phyloP scores from a whole-genome alignment of 2,797 vertebrate genomes.

The Alauda arvensis region DNA sequence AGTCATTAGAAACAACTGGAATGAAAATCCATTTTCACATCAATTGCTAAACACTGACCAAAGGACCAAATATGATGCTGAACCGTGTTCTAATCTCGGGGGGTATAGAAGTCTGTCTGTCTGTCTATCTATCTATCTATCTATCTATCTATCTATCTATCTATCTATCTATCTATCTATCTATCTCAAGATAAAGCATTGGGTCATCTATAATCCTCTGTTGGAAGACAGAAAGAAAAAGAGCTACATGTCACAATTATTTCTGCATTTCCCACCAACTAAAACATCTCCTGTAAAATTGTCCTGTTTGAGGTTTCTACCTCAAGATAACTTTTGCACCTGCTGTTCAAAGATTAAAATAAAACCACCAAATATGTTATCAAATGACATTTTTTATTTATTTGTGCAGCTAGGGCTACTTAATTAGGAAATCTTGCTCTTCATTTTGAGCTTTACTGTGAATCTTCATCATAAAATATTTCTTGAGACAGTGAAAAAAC shows the following conservation, averaged over 20 bases:
- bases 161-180: not conserved
- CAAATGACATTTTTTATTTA: conserved; percentile 39
- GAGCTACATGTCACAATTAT: not conserved
- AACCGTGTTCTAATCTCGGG: not conserved
- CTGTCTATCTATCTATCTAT: not conserved
- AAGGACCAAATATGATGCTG: conserved; percentile 34
- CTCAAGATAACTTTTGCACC: conserved; percentile 49
- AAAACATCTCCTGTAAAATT: conserved; percentile 33
- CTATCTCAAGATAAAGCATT: not conserved
- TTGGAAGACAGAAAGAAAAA: not conserved
- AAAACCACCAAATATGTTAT: conserved; percentile 34
- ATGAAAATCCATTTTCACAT: conserved; percentile 44
- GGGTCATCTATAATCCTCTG: not conserved
- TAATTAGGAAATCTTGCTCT: conserved; percentile 20
- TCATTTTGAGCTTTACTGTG: conserved; percentile 4
- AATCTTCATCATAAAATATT: not conserved
- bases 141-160: not conserved
- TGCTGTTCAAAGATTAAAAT: conserved; percentile 62
- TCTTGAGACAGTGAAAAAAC: not conserved
- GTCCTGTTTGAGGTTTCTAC: conserved; percentile 36
- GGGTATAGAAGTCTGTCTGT: not conserved
- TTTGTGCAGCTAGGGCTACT: not conserved
- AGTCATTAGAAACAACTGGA: conserved; percentile 45
- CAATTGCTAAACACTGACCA: conserved; percentile 31
- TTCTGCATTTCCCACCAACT: conserved; percentile 25